These are phyloP conservation scores for Hydrolagus colliei DNA, from an alignment of 2,797 vertebrate genomes.

Conservation along the genomic window DNA sequence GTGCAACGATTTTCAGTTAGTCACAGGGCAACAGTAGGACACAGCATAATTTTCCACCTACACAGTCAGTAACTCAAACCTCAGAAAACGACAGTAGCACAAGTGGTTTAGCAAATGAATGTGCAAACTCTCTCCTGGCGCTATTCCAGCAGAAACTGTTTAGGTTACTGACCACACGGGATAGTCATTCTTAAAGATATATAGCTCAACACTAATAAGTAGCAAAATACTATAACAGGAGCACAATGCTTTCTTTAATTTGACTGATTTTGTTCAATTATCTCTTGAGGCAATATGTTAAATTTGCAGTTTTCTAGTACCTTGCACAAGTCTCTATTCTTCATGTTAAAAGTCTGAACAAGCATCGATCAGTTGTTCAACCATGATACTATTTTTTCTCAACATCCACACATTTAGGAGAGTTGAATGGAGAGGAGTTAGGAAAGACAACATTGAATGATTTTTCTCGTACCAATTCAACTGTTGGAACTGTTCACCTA, in stretches of 20 bases:
- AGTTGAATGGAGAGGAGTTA: not conserved
- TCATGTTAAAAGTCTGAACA: not conserved
- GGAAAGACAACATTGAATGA: not conserved
- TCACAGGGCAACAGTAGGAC: not conserved
- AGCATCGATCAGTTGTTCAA: not conserved
- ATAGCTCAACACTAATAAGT: not conserved
- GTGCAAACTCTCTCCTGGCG: not conserved
- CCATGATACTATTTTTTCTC: not conserved
- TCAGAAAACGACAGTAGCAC: not conserved
- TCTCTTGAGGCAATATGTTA: too few relatives aligned
- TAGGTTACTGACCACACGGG: not conserved
- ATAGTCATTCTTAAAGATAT: not conserved
- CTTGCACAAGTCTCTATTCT: not conserved
- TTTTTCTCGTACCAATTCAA: not conserved
- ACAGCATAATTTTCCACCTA: not conserved
- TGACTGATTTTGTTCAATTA: too few relatives aligned
- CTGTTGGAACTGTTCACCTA: not conserved
- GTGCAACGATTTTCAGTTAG: not conserved
- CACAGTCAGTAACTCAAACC: not conserved
- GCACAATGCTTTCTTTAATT: too few relatives aligned
- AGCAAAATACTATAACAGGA: not conserved
- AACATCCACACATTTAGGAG: not conserved
- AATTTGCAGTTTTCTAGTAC: not conserved
- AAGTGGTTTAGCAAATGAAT: not conserved
- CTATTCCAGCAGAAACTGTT: not conserved